These are phyloP conservation scores for Sitobion miscanthi DNA, from an alignment of 1,140 invertebrate species.

Conservation along the genomic window DNA sequence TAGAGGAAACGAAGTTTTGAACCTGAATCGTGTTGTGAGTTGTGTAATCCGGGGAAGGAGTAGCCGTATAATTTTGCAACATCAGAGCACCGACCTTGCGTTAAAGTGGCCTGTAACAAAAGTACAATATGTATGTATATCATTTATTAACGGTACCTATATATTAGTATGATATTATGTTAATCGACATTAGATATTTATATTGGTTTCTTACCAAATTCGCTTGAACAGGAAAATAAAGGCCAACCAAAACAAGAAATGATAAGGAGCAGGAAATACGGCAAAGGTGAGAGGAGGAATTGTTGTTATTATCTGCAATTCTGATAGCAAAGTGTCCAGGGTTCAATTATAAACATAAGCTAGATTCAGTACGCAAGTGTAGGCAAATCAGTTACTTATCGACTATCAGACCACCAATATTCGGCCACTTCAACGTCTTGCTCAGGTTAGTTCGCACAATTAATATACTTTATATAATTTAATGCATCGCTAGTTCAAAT, in stretches of 20 bases:
- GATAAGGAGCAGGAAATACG: neutral
- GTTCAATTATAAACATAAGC: constrained; percentile 32
- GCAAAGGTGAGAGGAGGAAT: constrained; percentile 34
- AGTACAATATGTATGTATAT: no score
- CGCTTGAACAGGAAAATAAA: neutral
- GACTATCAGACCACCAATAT: neutral
- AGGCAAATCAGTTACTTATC: constrained; percentile 6
- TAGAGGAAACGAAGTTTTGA: constrained; percentile 18
- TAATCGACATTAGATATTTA: constrained; percentile 7
- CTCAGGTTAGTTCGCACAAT: neutral
- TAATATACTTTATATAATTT: neutral
- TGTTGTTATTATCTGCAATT: constrained; percentile 38
- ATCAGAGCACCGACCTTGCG: constrained; percentile 6
- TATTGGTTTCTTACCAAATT: constrained; percentile 21
- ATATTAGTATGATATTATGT: neutral
- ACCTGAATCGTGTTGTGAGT: neutral
- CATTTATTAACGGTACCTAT: neutral
- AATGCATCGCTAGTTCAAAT: neutral
- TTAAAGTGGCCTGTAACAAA: constrained; percentile 15
- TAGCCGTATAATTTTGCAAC: neutral
- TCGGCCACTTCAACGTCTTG: neutral
- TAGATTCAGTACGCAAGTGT: neutral
- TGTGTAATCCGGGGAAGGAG: neutral
- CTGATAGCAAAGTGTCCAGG: constrained; percentile 38
- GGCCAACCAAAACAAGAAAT: constrained; percentile 6